Base-by-base conservation (phyloP, 2,888 invertebrate species). In the Harpagoxenus sublaevis region DNA sequence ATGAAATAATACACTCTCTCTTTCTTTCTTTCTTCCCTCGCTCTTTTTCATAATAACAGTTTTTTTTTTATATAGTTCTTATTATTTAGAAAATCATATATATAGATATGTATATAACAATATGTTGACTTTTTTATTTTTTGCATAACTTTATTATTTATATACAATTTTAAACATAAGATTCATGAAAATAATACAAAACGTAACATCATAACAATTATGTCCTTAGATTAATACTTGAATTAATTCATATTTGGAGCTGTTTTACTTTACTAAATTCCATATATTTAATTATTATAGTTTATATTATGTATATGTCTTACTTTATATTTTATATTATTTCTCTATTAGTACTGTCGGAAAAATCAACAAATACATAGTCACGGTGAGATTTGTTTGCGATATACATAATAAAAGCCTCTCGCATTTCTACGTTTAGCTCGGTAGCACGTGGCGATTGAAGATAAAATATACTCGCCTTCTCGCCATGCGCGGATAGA, bases 401-500 rank as follows among this genome's bases (percentile, higher is more conserved):
- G 31, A 42, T 42, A 57, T n/a, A 28, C 53, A 65, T 31, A 70
- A 71, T 74, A 74, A 51, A 73, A 75, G 45, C 31, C 12, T 23
- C 23, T 60, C 75, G 23, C 45, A 23, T 79, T 79, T 79, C 57
- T 79, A 48, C 48, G 28, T 81, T 79, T 79, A 48, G 23, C 48
- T 73, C 60, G 18, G 60, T 74, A 57, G 73, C 57, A 79, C 73
- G 60, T 79, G 79, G 75, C 39, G 79, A 75, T 81, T 81, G 48
- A 28, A 81, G 75, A 81, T 81, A 75, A 75, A 73, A 74, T 81
- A 81, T 81, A 81, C 75, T 60, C 23, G 60, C 60, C 60, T 81
- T 81, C 75, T 60, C 60, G 51, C 60, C 78, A 53, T 60, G 39
- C 62, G 39, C 55, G 53, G 31, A 90, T 90, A 87, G 92, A 93